Conservation (phyloP, 2,113 vertebrate genomes). For the Entomyzon cyanotis region DNA sequence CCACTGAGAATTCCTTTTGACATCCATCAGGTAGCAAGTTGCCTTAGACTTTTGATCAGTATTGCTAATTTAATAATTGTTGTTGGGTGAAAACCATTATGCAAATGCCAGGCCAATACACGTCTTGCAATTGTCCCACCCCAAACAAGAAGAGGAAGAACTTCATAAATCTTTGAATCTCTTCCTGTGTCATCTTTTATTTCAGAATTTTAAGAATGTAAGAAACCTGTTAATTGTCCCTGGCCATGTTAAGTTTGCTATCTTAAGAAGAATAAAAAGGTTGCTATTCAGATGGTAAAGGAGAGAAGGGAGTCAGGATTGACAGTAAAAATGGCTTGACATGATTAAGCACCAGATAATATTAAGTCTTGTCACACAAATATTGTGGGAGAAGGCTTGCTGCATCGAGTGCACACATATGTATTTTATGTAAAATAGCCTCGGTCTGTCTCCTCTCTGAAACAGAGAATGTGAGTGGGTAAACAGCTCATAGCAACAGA, state of each 20-base stretch:
- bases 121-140: neutral
- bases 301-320: constrained; percentile 16
- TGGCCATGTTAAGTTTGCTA: neutral
- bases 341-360: constrained; percentile 36
- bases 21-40: neutral
- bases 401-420: neutral
- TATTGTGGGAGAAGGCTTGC: neutral
- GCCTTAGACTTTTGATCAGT: neutral
- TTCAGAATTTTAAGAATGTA: neutral
- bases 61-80: neutral
- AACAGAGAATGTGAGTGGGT: neutral
- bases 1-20: neutral
- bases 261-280: constrained; percentile 21
- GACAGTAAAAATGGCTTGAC: constrained; percentile 51
- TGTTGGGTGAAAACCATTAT: neutral
- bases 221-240: constrained; percentile 22
- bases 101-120: neutral
- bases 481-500: constrained; percentile 36
- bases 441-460: neutral
- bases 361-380: neutral
- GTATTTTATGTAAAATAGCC: constrained; percentile 24
- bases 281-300: neutral
- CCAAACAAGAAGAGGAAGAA: neutral
- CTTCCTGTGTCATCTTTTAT: neutral
- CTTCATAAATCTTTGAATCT: neutral